Base-by-base conservation (phyloP, 2,113 vertebrate species). In the Podarcis cretensis region DNA sequence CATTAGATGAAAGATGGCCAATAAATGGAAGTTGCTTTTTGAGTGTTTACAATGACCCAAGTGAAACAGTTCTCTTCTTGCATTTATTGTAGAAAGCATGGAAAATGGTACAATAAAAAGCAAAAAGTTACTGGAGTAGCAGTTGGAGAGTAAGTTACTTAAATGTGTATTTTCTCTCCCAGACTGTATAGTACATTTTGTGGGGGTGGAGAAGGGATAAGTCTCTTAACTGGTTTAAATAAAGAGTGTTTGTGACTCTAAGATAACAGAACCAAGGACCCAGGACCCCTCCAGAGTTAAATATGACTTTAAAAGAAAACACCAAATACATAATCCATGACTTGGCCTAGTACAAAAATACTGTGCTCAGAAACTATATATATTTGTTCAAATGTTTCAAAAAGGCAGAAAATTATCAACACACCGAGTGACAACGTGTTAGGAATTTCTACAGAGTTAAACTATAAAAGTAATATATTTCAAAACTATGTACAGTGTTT, bases 271-370 rank as follows among this genome's bases (percentile, higher is more conserved):
- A 84, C 87, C 2, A 1, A 74, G 43, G 84, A 75, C 74, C 91
- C 0, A 0, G 21, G 21, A 82, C 85, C 48, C 82, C 75, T 92
- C 91, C 89, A 83, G 89, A 86, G 66, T 88, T 95, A 81, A 90
- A 93, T 90, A 91, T 25, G 92, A 89, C 89, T 89, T 82, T 87
- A 87, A 91, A 94, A 90, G 89, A 91, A 87, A 95, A 94, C 95
- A 94, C 88, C 87, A 96, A 95, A 95, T 96, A 95, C 94, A 96
- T 76, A 93, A 93, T 89, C 94, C 94, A 89, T 80, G 89, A 80
- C 71, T 94, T 86, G 95, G 92, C 78, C 96, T 95, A 94, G 95
- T 97, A 97, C 90, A 97, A 97, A 97, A 97, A 97, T 96, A 97
- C 71, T 86, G 95, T 96, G 95, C 90, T 94, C 93, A 96, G 95